phyloP scores from a whole-genome alignment of 2,797 vertebrate genomes.

The Malurus leucopterus region DNA sequence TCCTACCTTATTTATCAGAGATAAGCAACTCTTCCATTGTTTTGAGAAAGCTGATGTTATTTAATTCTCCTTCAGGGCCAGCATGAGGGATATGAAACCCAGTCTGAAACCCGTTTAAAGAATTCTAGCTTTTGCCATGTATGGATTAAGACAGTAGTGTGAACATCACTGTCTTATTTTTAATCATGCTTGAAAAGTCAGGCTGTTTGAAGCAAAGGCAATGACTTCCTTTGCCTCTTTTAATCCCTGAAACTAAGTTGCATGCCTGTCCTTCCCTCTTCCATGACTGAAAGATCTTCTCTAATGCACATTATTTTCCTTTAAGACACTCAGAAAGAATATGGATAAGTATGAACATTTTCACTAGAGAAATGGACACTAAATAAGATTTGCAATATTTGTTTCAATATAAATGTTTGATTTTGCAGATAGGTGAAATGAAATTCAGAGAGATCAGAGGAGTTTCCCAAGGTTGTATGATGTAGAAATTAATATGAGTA shows the following conservation, averaged over 20 bases:
- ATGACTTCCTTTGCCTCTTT: slow-evolving; percentile 22
- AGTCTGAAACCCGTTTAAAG: neutral
- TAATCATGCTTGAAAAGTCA: slow-evolving; percentile 28
- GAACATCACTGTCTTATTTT: slow-evolving; percentile 24
- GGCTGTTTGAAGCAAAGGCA: neutral
- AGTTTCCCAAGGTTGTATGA: neutral
- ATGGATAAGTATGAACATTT: neutral
- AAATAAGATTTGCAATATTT: neutral
- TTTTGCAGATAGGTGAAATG: neutral
- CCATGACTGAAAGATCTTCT: neutral
- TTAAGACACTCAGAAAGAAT: neutral
- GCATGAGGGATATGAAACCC: neutral
- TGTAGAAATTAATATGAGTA: neutral
- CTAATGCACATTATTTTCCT: slow-evolving; percentile 7
- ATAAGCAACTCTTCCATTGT: neutral
- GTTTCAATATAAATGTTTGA: neutral
- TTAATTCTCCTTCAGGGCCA: neutral
- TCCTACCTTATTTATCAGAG: neutral
- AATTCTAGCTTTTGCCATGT: slow-evolving; percentile 11
- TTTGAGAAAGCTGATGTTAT: neutral
- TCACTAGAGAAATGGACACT: neutral
- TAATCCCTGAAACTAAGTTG: slow-evolving; percentile 25
- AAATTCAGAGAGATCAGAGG: neutral
- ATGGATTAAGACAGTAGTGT: neutral
- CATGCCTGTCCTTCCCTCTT: slow-evolving; percentile 7